phyloP scores from a whole-genome alignment of 2,797 vertebrate genomes.

The Artibeus lituratus region DNA sequence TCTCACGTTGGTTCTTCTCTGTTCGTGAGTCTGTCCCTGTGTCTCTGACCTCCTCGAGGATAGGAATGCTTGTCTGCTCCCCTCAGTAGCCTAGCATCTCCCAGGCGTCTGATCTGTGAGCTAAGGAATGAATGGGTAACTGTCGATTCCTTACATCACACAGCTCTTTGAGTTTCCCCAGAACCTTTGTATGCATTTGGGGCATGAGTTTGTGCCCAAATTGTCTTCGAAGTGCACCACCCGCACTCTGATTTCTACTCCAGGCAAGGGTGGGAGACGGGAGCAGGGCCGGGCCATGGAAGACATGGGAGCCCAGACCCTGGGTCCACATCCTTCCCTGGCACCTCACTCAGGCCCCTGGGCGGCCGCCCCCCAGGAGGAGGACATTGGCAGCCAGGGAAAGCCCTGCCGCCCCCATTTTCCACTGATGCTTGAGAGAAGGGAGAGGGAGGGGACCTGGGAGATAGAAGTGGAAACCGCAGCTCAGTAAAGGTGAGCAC shows the following conservation, averaged over 20 bases:
- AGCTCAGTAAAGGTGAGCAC: not conserved
- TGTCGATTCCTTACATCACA: not conserved
- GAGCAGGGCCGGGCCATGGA: rapidly evolving
- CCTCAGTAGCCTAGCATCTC: not conserved
- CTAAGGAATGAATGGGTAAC: not conserved
- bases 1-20: no score
- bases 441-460: not conserved
- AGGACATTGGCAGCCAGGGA: not conserved
- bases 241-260: not conserved
- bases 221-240: not conserved
- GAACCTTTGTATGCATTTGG: not conserved
- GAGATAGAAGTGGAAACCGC: not conserved
- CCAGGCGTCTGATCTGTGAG: not conserved
- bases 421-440: not conserved
- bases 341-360: not conserved
- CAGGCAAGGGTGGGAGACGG: not conserved
- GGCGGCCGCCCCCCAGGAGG: not conserved
- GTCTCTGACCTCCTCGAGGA: not conserved
- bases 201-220: not conserved
- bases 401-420: not conserved
- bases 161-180: not conserved
- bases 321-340: not conserved
- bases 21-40: not conserved
- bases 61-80: not conserved
- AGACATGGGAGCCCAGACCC: not conserved